Conservation (phyloP, 2,113 vertebrate species). For the Chascanopsetta lugubris region DNA sequence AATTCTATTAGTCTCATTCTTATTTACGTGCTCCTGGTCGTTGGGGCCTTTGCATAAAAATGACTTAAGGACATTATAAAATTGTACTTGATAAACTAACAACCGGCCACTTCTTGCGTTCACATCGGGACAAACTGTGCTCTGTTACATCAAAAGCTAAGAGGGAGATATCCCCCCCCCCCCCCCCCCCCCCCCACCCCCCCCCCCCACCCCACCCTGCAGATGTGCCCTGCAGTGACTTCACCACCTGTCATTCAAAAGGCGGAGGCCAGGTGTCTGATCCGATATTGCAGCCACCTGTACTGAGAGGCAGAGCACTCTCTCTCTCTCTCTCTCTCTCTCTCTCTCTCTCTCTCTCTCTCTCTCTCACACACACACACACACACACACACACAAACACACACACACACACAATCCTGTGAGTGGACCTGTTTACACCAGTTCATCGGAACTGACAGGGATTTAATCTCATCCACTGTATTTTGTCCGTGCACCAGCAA, state of each 20-base stretch:
- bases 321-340: too few species aligned
- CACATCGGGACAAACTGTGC: conserved; percentile 22
- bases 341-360: too few species aligned
- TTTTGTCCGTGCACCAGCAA: conserved; percentile 38
- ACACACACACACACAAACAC: neutral
- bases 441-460: conserved; percentile 25
- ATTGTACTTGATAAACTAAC: conserved; percentile 4
- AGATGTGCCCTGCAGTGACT: conserved; percentile 70
- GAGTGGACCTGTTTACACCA: conserved; percentile 29
- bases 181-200: too few species aligned
- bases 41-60: neutral
- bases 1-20: conserved; percentile 7
- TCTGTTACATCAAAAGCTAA: conserved; percentile 53
- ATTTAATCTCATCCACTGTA: conserved; percentile 27
- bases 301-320: conserved; percentile 37
- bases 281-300: conserved; percentile 70
- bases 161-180: conserved; percentile 3
- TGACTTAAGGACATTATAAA: neutral
- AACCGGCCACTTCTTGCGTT: neutral
- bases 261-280: conserved; percentile 65
- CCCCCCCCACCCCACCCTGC: conserved; percentile 33
- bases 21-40: conserved; percentile 3
- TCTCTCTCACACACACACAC: too few species aligned
- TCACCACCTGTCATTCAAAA: conserved; percentile 77
- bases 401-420: conserved; percentile 12